phyloP scores from a whole-genome alignment of 2,888 invertebrate genomes.

The Auanema sp. region DNA sequence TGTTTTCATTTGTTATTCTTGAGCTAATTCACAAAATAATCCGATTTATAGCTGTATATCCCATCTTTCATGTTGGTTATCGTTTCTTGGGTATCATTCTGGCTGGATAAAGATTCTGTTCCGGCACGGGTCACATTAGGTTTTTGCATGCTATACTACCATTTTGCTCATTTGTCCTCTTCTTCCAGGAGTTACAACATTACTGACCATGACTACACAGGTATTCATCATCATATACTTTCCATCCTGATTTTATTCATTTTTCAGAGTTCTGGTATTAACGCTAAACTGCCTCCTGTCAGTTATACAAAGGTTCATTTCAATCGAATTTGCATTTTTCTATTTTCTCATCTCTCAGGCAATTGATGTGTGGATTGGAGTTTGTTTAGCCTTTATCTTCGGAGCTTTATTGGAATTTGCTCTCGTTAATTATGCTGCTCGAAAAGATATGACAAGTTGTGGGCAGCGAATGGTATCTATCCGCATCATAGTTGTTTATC shows the following conservation, averaged over 20 bases:
- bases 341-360: conserved; percentile 36
- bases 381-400: conserved; percentile 61
- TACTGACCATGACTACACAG: conserved; percentile 84
- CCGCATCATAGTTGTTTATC: too few species aligned
- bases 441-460: conserved; percentile 48
- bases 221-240: conserved; percentile 67
- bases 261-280: conserved; percentile 69
- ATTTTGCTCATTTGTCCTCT: not conserved
- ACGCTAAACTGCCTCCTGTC: conserved; percentile 61
- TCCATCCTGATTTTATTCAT: conserved; percentile 64
- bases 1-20: conserved; percentile 97
- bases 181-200: conserved; percentile 81
- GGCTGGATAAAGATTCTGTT: conserved; percentile 64
- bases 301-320: conserved; percentile 40
- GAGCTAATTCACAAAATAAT: conserved; percentile 90
- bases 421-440: conserved; percentile 60
- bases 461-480: conserved; percentile 15
- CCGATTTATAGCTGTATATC: conserved; percentile 79
- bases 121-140: conserved; percentile 63
- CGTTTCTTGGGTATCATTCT: conserved; percentile 54
- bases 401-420: conserved; percentile 61
- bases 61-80: conserved; percentile 91
- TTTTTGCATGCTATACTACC: not conserved
- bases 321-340: not conserved
- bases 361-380: conserved; percentile 63